Evolutionary conservation across 2,797 vertebrate genomes (phyloP).

Genomic region (Anguilla anguilla): DNA sequence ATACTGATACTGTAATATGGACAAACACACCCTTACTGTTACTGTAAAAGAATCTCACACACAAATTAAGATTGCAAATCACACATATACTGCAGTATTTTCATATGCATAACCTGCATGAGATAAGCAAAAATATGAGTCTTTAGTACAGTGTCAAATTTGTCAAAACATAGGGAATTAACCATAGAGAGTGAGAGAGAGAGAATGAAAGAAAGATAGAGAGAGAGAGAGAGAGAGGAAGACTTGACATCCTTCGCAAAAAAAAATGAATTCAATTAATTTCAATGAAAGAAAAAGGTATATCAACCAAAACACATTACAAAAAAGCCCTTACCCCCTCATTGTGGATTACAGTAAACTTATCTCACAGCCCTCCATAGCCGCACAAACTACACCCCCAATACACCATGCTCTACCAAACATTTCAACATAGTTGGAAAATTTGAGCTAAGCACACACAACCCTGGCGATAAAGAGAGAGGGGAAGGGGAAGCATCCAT

Average conservation of each 20-base stretch:
- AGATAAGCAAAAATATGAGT: no score
- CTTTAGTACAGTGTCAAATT: no score
- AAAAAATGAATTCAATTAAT: no score
- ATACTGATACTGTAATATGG: slow-evolving; percentile 85
- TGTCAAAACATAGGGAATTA: no score
- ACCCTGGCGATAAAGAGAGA: not conserved
- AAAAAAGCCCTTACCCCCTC: not conserved
- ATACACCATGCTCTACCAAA: not conserved
- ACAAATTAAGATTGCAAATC: not conserved
- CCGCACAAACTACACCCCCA: not conserved
- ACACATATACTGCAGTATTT: not conserved
- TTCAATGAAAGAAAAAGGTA: no score
- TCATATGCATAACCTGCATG: not conserved
- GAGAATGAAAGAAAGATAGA: no score
- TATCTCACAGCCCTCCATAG: not conserved
- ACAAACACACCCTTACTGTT: not conserved
- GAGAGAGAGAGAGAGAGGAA: no score
- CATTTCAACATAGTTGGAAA: not conserved
- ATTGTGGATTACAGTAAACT: not conserved
- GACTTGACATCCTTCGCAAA: no score
- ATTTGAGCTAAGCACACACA: not conserved
- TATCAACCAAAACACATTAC: not conserved
- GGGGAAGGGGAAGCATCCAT: not conserved
- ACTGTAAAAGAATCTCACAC: not conserved
- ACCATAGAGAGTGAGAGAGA: no score